These are phyloP conservation scores for Mormyrus lacerda DNA, from an alignment of 2,113 vertebrate species.

Conservation along the genomic window DNA sequence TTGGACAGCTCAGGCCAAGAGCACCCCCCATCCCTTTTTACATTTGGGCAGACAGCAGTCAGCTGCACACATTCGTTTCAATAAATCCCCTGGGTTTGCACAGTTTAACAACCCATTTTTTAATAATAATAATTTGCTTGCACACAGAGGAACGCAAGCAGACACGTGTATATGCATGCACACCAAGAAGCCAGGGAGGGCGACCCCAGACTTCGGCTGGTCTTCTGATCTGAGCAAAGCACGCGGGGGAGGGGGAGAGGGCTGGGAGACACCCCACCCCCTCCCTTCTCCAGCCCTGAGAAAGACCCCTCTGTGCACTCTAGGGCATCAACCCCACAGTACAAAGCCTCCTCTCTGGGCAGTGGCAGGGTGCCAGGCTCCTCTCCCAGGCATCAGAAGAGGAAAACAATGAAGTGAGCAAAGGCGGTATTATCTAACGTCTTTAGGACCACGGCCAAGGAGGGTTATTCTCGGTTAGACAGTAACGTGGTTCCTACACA, in stretches of 20 bases:
- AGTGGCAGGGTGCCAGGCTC: not conserved
- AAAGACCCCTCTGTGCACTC: constrained; percentile 17
- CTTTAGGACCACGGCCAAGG: not conserved
- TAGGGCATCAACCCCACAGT: not conserved
- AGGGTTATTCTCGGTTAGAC: constrained; percentile 8
- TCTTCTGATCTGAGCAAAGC: constrained; percentile 20
- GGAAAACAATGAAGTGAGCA: not conserved
- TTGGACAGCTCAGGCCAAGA: not conserved
- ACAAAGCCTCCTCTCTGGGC: not conserved
- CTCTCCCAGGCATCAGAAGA: not conserved
- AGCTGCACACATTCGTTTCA: not conserved
- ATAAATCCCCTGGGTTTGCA: not conserved
- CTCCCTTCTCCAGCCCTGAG: constrained; percentile 10
- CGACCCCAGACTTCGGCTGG: not conserved
- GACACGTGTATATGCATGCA: not conserved
- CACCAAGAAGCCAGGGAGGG: not conserved
- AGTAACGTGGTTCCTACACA: not conserved
- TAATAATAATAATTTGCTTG: not conserved
- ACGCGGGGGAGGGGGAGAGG: not conserved
- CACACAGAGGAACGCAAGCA: not conserved
- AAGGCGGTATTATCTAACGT: constrained; percentile 22
- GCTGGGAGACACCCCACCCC: not conserved
- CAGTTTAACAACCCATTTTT: not conserved
- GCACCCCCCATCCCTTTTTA: not conserved
- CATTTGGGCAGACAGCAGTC: not conserved